Conservation (phyloP, 2,113 vertebrate genomes). For the Oxygymnocypris stewartii region DNA sequence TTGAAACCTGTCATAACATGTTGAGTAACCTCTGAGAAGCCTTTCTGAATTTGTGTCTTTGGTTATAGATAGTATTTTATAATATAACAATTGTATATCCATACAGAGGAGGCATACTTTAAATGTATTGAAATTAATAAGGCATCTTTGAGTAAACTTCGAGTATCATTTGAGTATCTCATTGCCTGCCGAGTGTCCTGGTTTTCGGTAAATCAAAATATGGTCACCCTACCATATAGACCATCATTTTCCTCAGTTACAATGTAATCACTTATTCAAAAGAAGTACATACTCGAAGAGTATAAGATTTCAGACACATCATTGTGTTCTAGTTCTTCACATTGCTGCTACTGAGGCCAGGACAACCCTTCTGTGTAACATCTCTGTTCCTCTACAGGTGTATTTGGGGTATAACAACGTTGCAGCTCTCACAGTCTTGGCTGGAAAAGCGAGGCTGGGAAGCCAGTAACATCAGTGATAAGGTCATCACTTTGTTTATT, state of each 20-base stretch:
- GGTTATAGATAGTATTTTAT: too few relatives aligned
- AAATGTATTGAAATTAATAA: too few relatives aligned
- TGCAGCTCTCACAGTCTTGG: constrained; percentile 87
- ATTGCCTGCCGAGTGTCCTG: too few relatives aligned
- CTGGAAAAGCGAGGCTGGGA: constrained; percentile 83
- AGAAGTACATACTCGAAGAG: not conserved
- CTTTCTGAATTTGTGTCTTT: too few relatives aligned
- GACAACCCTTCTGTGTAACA: not conserved
- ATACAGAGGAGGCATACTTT: too few relatives aligned
- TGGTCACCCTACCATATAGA: too few relatives aligned
- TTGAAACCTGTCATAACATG: too few relatives aligned
- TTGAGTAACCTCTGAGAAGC: too few relatives aligned
- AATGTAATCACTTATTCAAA: not conserved
- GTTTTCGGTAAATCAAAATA: too few relatives aligned
- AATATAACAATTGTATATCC: too few relatives aligned
- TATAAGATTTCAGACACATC: not conserved
- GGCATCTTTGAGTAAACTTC: too few relatives aligned
- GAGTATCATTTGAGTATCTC: too few relatives aligned
- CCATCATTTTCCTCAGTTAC: not conserved
- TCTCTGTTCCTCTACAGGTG: constrained; percentile 74
- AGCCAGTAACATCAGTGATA: constrained; percentile 16
- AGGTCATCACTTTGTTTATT: not conserved
- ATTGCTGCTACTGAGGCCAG: not conserved
- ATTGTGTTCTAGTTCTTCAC: not conserved
- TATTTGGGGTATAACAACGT: constrained; percentile 97